Conservation (phyloP, 1,140 invertebrate species). For the Hylaeus volcanicus region DNA sequence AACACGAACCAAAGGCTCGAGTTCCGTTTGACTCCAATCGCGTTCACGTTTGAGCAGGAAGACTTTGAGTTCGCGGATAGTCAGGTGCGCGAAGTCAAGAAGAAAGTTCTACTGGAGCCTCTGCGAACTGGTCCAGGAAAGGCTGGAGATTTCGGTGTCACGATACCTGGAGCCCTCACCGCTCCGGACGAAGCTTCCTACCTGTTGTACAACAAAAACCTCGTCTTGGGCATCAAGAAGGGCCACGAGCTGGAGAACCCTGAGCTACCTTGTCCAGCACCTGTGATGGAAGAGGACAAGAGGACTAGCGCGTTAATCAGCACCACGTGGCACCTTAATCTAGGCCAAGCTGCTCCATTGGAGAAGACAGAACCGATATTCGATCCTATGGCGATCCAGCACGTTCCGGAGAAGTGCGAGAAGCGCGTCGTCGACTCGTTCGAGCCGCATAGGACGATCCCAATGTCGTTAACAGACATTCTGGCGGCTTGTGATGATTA, state of each 20-base stretch:
- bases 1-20: slow-evolving; percentile 72
- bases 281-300: slow-evolving; percentile 45
- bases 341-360: slow-evolving; percentile 48
- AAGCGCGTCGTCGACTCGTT: neutral
- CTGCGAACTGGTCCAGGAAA: slow-evolving; percentile 56
- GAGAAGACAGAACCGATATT: slow-evolving; percentile 35
- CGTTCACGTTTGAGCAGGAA: slow-evolving; percentile 61
- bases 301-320: slow-evolving; percentile 58
- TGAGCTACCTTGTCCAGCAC: neutral
- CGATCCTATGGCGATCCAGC: slow-evolving; percentile 25
- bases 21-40: slow-evolving; percentile 69
- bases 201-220: slow-evolving; percentile 58
- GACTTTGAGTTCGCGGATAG: slow-evolving; percentile 15
- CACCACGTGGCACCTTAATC: slow-evolving; percentile 66
- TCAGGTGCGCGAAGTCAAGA: neutral
- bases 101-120: slow-evolving; percentile 56
- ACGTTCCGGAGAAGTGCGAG: slow-evolving; percentile 14
- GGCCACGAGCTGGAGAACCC: slow-evolving; percentile 22
- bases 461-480: slow-evolving; percentile 33
- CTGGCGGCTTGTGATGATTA: slow-evolving; percentile 58
- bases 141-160: slow-evolving; percentile 1
- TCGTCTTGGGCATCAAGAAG: slow-evolving; percentile 45
- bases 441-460: neutral
- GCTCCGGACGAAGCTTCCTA: slow-evolving; percentile 63
- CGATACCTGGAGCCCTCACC: slow-evolving; percentile 54